Conservation (phyloP, 2,797 vertebrate species). For the Halcyon badia region DNA sequence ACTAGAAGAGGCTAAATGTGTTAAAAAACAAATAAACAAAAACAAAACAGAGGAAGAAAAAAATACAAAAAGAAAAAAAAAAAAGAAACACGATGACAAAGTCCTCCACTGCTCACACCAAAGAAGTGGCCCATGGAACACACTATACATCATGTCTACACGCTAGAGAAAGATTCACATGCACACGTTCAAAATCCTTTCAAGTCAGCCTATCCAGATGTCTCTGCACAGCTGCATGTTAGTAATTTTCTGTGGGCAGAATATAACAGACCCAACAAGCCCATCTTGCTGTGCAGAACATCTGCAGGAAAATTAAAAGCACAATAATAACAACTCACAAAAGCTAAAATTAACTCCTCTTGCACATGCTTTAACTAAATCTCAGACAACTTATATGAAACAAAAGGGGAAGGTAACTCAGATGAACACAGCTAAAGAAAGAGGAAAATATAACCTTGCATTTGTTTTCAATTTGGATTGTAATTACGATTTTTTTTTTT, state of each 20-base stretch:
- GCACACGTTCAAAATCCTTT: background rate
- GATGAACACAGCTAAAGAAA: background rate
- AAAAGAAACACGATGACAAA: background rate
- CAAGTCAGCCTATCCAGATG: slow-evolving; percentile 37
- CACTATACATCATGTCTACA: background rate
- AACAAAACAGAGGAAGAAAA: background rate
- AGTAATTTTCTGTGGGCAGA: background rate
- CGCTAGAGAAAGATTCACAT: background rate
- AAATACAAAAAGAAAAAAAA: background rate
- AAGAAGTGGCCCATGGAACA: background rate
- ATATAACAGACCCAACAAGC: background rate
- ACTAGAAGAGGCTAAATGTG: background rate
- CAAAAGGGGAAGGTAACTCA: background rate
- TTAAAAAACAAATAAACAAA: no score
- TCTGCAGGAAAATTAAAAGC: slow-evolving; percentile 47
- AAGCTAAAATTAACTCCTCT: slow-evolving; percentile 38
- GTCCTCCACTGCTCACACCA: background rate
- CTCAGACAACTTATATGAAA: background rate
- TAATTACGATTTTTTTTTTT: background rate
- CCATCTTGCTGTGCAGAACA: slow-evolving; percentile 37
- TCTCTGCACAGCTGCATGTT: slow-evolving; percentile 16
- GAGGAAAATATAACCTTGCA: background rate
- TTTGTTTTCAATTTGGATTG: background rate
- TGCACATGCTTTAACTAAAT: background rate
- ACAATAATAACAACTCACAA: background rate